Base-by-base conservation (phyloP, 2,797 vertebrate genomes). In the Scleropages formosus region DNA sequence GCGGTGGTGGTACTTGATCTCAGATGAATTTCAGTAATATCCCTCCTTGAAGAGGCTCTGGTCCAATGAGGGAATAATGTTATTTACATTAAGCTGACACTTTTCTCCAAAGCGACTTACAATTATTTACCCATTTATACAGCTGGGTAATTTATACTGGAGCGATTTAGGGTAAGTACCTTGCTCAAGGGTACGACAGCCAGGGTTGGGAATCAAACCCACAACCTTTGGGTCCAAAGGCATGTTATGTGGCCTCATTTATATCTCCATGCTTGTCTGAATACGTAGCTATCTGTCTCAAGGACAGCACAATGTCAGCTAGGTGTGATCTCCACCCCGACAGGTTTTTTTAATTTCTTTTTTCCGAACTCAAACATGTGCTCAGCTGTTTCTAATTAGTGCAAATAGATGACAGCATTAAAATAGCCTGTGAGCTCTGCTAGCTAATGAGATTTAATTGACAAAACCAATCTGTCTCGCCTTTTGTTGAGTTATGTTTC, bases 391-490 rank as follows among this genome's bases (percentile, higher is more conserved):
- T 86, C 82, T 88, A 85, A 88, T 90, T 86, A 89, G 78, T 77
- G 77, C 80, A 80, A 81, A 81, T 78, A 78, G 78, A 83, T 80
- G 72, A 74, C 84, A 78, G 82, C 82, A 82, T 84, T 82, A 83
- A 86, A 85, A 80, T 67, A 66, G 73, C 77, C 69, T 67, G 63
- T 20, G 84, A 88, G 80, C 82, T 81, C 63, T 59, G 60, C 71
- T 82, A 83, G 56, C 83, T 86, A 88, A 88, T 88, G 86, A 84
- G 86, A 87, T 77, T 66, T 78, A 81, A 86, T 77, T 78, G 84
- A 87, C 83, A 83, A 81, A 79, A 76, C 72, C 75, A 77, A 83
- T 88, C 84, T 83, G 77, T 73, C 22, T 73, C 64, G 75, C 46
- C 0, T 65, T 85, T 82, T 85, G 85, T 86, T 26, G 1, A 3